Percentiles rank a stretch among this genome's conserved stretches.
phyloP scores from a whole-genome alignment of 2,113 vertebrate species.

The Melanerpes aurifrons region DNA sequence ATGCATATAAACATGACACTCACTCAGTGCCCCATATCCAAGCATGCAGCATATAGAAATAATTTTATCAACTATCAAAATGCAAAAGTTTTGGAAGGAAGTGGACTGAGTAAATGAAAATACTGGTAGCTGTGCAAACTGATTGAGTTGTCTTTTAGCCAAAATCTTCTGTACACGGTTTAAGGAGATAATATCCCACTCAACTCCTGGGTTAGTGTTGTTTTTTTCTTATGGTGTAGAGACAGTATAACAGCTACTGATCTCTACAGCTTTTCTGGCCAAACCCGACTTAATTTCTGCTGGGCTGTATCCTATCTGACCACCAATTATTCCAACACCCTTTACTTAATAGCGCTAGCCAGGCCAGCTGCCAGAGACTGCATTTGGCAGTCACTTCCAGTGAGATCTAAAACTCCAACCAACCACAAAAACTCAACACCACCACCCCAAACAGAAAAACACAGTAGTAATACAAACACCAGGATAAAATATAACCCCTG shows the following conservation, averaged over 20 bases:
- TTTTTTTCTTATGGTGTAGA: neutral
- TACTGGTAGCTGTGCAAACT: neutral
- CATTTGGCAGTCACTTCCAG: fast-evolving
- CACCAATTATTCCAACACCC: neutral
- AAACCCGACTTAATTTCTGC: neutral
- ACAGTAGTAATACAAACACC: neutral
- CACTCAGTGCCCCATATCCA: neutral
- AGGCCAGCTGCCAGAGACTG: neutral
- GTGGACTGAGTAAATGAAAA: neutral
- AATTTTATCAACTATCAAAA: neutral
- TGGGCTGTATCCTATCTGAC: neutral
- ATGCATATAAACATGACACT: neutral
- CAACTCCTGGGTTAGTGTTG: fast-evolving
- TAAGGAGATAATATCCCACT: neutral
- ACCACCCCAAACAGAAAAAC: neutral
- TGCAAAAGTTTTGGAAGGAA: neutral
- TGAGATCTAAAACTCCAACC: fast-evolving
- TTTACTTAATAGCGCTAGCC: neutral
- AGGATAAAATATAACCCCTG: neutral
- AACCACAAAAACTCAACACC: no score
- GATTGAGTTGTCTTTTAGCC: neutral
- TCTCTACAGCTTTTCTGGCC: neutral
- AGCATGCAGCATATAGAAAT: neutral
- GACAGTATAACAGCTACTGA: neutral
- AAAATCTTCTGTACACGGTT: neutral